phyloP scores from a whole-genome alignment of 1,140 invertebrate genomes.

The Lasaia peninsularis region DNA sequence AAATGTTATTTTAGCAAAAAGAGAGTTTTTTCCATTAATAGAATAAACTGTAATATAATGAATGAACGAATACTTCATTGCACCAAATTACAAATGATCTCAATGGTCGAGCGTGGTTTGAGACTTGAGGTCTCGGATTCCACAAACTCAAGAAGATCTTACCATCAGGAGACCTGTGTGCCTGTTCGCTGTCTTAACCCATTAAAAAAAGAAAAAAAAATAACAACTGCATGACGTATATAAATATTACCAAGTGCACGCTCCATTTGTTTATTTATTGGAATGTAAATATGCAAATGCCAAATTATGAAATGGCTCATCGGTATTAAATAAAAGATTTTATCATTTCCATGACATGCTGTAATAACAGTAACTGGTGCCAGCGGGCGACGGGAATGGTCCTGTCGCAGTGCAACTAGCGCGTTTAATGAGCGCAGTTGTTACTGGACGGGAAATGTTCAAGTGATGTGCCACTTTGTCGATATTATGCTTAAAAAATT shows the following conservation, averaged over 20 bases:
- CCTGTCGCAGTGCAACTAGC: constrained; percentile 22
- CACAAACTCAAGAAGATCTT: too few relatives aligned
- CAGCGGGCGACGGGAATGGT: constrained; percentile 22
- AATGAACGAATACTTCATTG: too few relatives aligned
- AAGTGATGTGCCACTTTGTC: constrained; percentile 18
- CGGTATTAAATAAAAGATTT: constrained; percentile 26
- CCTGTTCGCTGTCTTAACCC: too few relatives aligned
- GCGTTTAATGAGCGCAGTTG: constrained; percentile 40
- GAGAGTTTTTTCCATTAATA: too few relatives aligned
- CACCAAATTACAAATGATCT: too few relatives aligned
- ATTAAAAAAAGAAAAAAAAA: not conserved
- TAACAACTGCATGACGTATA: too few relatives aligned
- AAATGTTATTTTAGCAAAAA: too few relatives aligned
- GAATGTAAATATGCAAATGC: constrained; percentile 6
- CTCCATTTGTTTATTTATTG: not conserved
- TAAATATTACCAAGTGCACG: not conserved
- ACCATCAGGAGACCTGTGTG: too few relatives aligned
- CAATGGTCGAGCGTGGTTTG: too few relatives aligned
- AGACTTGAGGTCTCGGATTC: too few relatives aligned
- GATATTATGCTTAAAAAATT: too few relatives aligned
- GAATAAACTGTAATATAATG: too few relatives aligned
- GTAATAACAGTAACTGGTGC: constrained; percentile 22
- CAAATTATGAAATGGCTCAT: constrained; percentile 7
- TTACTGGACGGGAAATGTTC: constrained; percentile 25
- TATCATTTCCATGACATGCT: constrained; percentile 22